Evolutionary conservation across 2,888 invertebrate species (phyloP).

Genomic region (Peribatodes rhomboidaria): DNA sequence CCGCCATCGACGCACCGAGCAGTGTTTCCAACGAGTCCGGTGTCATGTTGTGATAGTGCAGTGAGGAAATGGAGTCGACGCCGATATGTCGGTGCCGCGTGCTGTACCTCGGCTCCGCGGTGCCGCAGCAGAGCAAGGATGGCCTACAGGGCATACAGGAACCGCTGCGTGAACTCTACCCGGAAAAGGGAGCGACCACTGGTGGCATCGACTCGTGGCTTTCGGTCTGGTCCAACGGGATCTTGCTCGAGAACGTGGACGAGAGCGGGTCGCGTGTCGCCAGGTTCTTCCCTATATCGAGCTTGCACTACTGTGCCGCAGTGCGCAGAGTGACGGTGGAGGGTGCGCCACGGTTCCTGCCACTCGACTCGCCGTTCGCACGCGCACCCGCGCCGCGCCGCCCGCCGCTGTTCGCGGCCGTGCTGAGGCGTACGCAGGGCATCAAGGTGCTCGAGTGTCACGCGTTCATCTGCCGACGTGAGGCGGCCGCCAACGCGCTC

Average conservation of each 20-base stretch:
- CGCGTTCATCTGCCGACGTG: conserved; percentile 98
- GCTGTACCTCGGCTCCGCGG: conserved; percentile 97
- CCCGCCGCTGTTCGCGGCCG: conserved; percentile 98
- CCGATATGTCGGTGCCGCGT: conserved; percentile 99
- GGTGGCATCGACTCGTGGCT: conserved; percentile 98
- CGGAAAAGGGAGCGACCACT: conserved; percentile 96
- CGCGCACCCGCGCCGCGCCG: conserved; percentile 96
- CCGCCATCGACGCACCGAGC: conserved; percentile 56
- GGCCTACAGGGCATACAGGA: conserved; percentile 99
- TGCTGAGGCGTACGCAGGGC: conserved; percentile 97
- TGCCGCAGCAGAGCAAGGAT: conserved; percentile 98
- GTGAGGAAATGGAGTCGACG: conserved; percentile 90
- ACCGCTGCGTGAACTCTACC: conserved; percentile 97
- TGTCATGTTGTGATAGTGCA: conserved; percentile 83
- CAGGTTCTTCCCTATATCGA: conserved; percentile 98
- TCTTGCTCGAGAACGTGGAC: conserved; percentile 97
- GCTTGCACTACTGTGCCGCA: conserved; percentile 98
- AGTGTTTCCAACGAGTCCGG: conserved; percentile 72
- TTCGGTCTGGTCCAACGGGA: conserved; percentile 98
- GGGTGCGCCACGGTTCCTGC: conserved; percentile 95
- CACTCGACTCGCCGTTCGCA: conserved; percentile 98
- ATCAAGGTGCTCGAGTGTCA: conserved; percentile 99
- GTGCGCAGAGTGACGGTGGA: conserved; percentile 94
- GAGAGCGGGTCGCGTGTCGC: conserved; percentile 97
- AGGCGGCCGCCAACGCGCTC: conserved; percentile 98